These are phyloP conservation scores for Suillia variegata DNA, from an alignment of 2,888 invertebrate genomes.

Conservation along the genomic window DNA sequence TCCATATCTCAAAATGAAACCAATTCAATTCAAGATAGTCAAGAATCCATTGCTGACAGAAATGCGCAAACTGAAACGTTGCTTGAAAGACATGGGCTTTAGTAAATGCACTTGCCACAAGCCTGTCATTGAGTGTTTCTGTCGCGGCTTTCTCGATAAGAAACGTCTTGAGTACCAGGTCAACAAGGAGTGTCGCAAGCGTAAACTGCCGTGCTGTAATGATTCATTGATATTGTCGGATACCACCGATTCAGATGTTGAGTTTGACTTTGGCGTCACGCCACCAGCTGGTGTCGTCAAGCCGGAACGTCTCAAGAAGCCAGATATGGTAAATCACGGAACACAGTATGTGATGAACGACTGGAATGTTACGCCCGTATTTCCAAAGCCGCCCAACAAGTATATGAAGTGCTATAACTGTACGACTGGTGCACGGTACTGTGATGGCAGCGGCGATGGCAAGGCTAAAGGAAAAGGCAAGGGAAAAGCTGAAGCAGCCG, in stretches of 20 bases:
- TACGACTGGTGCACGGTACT: slow-evolving; percentile 41
- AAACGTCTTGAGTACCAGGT: slow-evolving; percentile 63
- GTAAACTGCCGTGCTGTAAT: slow-evolving; percentile 38
- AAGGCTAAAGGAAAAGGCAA: slow-evolving; percentile 39
- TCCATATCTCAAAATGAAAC: slow-evolving; percentile 72
- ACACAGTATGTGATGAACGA: slow-evolving; percentile 69
- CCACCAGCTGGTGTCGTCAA: slow-evolving; percentile 73
- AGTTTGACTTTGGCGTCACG: slow-evolving; percentile 74
- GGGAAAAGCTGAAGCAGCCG: slow-evolving; percentile 23
- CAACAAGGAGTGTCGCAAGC: slow-evolving; percentile 60
- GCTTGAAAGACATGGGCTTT: slow-evolving; percentile 65
- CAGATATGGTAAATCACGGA: slow-evolving; percentile 65
- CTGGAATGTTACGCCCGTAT: slow-evolving; percentile 50
- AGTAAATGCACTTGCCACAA: slow-evolving; percentile 65
- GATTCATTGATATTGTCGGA: slow-evolving; percentile 50
- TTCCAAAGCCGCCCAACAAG: slow-evolving; percentile 44
- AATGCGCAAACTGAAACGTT: slow-evolving; percentile 64
- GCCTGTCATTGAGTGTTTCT: slow-evolving; percentile 58
- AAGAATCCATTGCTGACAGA: slow-evolving; percentile 65
- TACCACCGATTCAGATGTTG: slow-evolving; percentile 64
- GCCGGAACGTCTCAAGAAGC: slow-evolving; percentile 63
- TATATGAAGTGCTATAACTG: slow-evolving; percentile 45
- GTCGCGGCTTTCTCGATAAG: slow-evolving; percentile 57
- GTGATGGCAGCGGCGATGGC: slow-evolving; percentile 27
- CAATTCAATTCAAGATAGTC: slow-evolving; percentile 71